phyloP scores from a whole-genome alignment of 64 coral and sea anemone species.

The Hydrozoanthus tunicans region DNA sequence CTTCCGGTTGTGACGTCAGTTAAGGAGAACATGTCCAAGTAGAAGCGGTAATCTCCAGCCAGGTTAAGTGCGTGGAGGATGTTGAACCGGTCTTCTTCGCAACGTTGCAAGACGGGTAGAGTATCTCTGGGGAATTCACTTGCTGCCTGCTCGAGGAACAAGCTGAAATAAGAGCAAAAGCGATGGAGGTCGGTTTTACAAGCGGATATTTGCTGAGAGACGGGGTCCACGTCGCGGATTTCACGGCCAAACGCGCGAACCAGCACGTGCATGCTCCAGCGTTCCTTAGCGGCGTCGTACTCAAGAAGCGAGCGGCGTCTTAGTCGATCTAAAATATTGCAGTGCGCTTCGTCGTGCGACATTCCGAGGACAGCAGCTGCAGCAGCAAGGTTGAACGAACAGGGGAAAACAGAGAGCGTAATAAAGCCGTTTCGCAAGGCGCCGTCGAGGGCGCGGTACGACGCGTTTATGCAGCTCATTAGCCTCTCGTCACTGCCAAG shows the following conservation, averaged over 20 bases:
- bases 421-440: slow-evolving; percentile 4
- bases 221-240: slow-evolving; percentile 19
- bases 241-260: slow-evolving; percentile 6
- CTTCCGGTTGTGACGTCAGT: not conserved
- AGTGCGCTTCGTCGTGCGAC: not conserved
- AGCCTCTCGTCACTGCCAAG: slow-evolving; percentile 35
- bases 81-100: slow-evolving; percentile 27
- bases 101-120: not conserved
- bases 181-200: slow-evolving; percentile 33
- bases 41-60: slow-evolving; percentile 1
- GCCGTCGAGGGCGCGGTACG: not conserved
- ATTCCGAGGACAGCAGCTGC: slow-evolving; percentile 21
- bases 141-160: not conserved
- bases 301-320: slow-evolving; percentile 6
- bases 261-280: slow-evolving; percentile 26
- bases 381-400: slow-evolving; percentile 16
- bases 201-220: not conserved
- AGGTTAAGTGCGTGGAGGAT: slow-evolving; percentile 15
- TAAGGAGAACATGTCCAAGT: not conserved
- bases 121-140: not conserved
- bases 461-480: slow-evolving; percentile 34
- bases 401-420: slow-evolving; percentile 12
- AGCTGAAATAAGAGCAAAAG: slow-evolving; percentile 29
- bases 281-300: slow-evolving; percentile 18
- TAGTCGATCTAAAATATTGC: not conserved